Base-by-base conservation (phyloP, 2,113 vertebrate species). In the Tautogolabrus adspersus region DNA sequence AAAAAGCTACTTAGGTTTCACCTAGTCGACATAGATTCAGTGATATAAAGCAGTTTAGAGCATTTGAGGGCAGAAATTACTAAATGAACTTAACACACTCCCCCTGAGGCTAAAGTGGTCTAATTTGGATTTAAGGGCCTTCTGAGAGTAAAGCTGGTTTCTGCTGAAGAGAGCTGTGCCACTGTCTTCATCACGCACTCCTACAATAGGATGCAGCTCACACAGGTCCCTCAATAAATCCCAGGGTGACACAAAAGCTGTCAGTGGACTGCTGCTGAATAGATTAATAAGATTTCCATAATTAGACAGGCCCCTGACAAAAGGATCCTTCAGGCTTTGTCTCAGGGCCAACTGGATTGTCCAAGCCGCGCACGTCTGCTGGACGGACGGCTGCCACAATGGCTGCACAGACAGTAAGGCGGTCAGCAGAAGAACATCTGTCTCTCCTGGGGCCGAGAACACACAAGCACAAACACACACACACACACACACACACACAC, bases 281-380 rank as follows among this genome's bases (percentile, higher is more conserved):
- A 97, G 97, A 97, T 98, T 97, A 97, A 98, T 96, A 96, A 96
- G 96, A 97, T 99, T 97, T 98, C 97, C 96, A 97, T 96, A 96
- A 97, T 97, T 94, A 95, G 96, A 94, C 93, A 95, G 91, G 79
- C 85, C 82, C 67, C 86, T 90, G 93, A 98, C 97, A 98, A 97
- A 97, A 85, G 96, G 96, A 97, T 97, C 96, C 95, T 77, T 94
- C 82, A 90, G 88, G 94, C 94, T 96, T 98, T 97, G 97, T 98
- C 95, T 96, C 94, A 89, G 26, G 78, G 80, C 93, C 89, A 93
- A 93, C 93, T 92, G 96, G 93, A 96, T 96, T 91, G 96, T 94
- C 92, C 85, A 88, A 90, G 93, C 65, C 44, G 83, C 87, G 95
- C 93, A 93, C 93, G 94, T 95, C 95, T 96, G 95, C 94, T 93